phyloP scores from a whole-genome alignment of 2,113 vertebrate genomes.

The rat (Rattus norvegicus) region GRCr8 NC_086031.1:65717001-65717500 shows the following conservation, averaged over 20 bases:
- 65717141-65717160: background rate
- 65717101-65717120: background rate
- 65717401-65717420: background rate
- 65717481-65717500: background rate
- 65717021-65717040: background rate
- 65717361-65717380: background rate
- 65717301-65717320: background rate
- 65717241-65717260: background rate
- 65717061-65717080: background rate
- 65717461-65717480: constrained; percentile 4
- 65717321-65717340: background rate
- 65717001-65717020: background rate
- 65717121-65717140: background rate
- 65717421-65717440: constrained; percentile 16
- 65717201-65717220: background rate
- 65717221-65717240: background rate
- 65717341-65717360: background rate
- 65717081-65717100: background rate
- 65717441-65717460: background rate
- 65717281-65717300: background rate
- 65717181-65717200: background rate
- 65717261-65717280: background rate
- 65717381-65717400: constrained; percentile 40
- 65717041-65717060: background rate
- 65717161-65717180: background rate